These are phyloP conservation scores for Macrostomum lignano DNA, from an alignment of 1,140 invertebrate genomes.

Conservation along the genomic window DNA sequence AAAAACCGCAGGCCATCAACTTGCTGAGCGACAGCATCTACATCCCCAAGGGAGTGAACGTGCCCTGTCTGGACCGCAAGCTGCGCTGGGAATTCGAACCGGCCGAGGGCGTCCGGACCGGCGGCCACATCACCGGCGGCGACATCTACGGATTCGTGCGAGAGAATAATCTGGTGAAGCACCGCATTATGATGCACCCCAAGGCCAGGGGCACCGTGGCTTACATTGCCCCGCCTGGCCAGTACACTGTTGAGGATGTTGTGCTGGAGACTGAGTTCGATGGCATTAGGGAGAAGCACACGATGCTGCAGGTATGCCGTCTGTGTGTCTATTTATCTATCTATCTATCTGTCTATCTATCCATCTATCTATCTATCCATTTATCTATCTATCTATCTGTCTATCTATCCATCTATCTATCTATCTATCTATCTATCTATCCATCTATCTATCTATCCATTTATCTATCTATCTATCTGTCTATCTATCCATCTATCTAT, in stretches of 20 bases:
- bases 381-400: too few species aligned
- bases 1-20: slow-evolving; percentile 75
- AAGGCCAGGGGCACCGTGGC: slow-evolving; percentile 76
- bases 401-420: too few species aligned
- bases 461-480: too few species aligned
- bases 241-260: slow-evolving; percentile 68
- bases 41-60: slow-evolving; percentile 72
- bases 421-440: too few species aligned
- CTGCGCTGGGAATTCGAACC: slow-evolving; percentile 69
- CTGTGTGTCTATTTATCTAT: too few species aligned
- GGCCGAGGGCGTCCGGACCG: slow-evolving; percentile 43
- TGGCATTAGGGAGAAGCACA: slow-evolving; percentile 60
- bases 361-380: too few species aligned
- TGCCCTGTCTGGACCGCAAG: neutral
- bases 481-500: too few species aligned
- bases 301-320: slow-evolving; percentile 54
- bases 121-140: slow-evolving; percentile 82
- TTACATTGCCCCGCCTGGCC: slow-evolving; percentile 69
- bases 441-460: too few species aligned
- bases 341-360: too few species aligned
- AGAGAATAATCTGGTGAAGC: slow-evolving; percentile 87
- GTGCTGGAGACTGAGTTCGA: slow-evolving; percentile 93
- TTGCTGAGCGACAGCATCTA: slow-evolving; percentile 79
- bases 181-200: slow-evolving; percentile 73
- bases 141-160: slow-evolving; percentile 80